Conservation (phyloP, 2,888 invertebrate genomes). For the Erebia palarica region DNA sequence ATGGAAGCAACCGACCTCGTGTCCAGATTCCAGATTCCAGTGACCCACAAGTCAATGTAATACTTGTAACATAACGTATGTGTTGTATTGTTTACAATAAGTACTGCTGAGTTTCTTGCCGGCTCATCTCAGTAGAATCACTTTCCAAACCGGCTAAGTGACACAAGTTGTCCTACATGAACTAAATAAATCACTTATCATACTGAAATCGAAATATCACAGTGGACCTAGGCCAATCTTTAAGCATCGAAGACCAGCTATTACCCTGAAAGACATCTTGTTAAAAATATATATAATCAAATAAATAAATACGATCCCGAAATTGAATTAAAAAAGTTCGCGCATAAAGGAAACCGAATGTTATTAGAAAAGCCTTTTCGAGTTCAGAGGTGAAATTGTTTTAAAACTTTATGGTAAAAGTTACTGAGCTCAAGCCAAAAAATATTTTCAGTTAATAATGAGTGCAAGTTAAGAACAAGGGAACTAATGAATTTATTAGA, state of each 20-base stretch:
- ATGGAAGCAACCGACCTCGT: no score
- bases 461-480: not conserved
- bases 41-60: no score
- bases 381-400: constrained; percentile 22
- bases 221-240: not conserved
- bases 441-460: constrained; percentile 18
- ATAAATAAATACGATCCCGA: constrained; percentile 9
- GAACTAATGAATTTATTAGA: constrained; percentile 15
- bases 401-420: constrained; percentile 21
- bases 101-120: no score
- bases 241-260: not conserved
- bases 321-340: constrained; percentile 25
- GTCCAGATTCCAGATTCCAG: no score
- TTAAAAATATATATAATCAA: constrained; percentile 20
- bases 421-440: constrained; percentile 13
- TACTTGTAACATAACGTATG: no score
- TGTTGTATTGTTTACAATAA: no score
- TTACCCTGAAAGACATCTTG: constrained; percentile 5
- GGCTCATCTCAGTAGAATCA: no score
- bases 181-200: no score
- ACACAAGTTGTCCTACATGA: no score
- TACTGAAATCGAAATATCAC: no score
- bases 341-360: constrained; percentile 12
- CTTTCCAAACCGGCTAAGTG: no score
- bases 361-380: constrained; percentile 19